Base-by-base conservation (phyloP, 2,797 vertebrate genomes). In the Rhinogobio ventralis region DNA sequence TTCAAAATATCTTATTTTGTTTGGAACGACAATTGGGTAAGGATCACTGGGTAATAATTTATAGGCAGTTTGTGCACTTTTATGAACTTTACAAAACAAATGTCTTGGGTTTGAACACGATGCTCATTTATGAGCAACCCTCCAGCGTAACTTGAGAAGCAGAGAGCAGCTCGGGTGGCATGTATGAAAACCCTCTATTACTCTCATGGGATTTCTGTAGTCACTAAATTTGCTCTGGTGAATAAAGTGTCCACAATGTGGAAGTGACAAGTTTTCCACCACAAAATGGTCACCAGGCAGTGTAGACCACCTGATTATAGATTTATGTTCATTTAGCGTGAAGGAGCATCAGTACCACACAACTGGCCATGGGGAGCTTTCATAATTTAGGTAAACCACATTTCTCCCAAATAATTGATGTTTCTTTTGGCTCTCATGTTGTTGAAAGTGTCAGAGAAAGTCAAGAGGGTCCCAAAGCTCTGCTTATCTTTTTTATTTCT, bases 191-290 rank as follows among this genome's bases (percentile, higher is more conserved):
- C 33, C 14, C 19, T 79, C 33, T 10, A 72, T 17, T 49, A 13
- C 33, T 79, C 39, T 67, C 10, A 39, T 11, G 55, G 53, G 39
- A 64, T 79, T 72, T 72, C 55, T 30, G 23, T 33, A 71, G 73
- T 78, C 57, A 55, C 46, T 67, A 30, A 57, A 71, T 78, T 81
- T 66, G 71, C 53, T 88, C 77, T 75, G 53, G 73, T 85, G 84
- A 88, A 86, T 69, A 88, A 88, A 86, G 45, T 82, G 62, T 82
- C 60, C 73, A 33, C 5, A 0, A 15, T 68, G 4, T 36, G 46
- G 81, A 78, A 84, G 62, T 45, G 19, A 86, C 69, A 85, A n/a
- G 45, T 60, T 77, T 60, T 28, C 33, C 33, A 62, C 60, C 57
- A 15, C 77, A 80, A 53, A 60, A 73, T 74, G 45, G 39, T n/a